A percentile compares a stretch with the other conserved stretches of the same genome.
phyloP scores from a whole-genome alignment of 2,888 invertebrate genomes.

The Drosophila borborema region DNA sequence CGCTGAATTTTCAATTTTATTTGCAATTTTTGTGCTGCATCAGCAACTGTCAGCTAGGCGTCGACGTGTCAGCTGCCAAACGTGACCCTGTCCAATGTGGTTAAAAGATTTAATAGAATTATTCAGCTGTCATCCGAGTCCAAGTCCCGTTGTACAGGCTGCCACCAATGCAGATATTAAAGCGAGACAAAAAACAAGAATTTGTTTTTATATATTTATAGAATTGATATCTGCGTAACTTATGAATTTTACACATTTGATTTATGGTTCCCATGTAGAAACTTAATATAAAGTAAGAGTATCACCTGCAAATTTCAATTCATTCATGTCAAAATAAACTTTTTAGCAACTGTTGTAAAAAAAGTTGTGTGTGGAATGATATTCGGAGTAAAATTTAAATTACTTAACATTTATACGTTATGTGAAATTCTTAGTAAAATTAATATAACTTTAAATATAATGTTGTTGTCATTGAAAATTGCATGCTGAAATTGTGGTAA shows the following conservation, averaged over 20 bases:
- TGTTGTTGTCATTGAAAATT: background rate
- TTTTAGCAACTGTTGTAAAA: background rate
- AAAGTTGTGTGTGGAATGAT: background rate
- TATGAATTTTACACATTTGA: background rate
- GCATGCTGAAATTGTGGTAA: background rate
- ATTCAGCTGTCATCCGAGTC: conserved; percentile 23
- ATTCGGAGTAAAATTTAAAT: background rate
- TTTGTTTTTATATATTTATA: background rate
- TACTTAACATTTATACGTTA: too few relatives aligned
- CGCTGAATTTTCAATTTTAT: conserved; percentile 69
- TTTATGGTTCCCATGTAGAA: background rate
- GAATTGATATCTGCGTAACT: background rate
- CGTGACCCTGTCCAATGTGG: conserved; percentile 75
- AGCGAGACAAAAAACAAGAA: background rate
- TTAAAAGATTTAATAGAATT: conserved; percentile 61
- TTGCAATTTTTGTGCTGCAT: conserved; percentile 64
- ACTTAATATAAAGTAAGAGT: background rate
- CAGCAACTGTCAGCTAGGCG: conserved; percentile 67
- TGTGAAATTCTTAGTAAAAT: background rate
- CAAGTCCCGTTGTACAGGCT: conserved; percentile 1
- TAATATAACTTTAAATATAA: background rate
- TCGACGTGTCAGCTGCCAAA: conserved; percentile 64
- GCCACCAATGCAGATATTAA: conserved; percentile 40
- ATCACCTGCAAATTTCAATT: background rate
- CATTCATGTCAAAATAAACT: background rate